phyloP scores from a whole-genome alignment of 1,140 invertebrate species.

The Zaprionus kolodkinae region DNA sequence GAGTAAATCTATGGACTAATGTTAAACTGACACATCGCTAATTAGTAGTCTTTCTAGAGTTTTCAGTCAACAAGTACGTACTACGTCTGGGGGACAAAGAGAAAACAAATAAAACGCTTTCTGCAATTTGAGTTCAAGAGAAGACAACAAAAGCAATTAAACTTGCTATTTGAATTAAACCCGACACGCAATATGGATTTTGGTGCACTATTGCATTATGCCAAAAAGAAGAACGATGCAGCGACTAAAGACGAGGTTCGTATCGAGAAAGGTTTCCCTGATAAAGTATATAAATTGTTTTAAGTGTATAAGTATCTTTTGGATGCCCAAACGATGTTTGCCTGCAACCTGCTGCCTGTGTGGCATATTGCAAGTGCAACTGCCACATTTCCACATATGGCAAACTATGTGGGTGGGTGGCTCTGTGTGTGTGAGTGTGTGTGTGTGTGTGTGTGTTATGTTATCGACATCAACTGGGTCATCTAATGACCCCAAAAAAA shows the following conservation, averaged over 20 bases:
- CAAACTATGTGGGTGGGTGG: too few relatives aligned
- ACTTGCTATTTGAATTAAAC: slow-evolving; percentile 7
- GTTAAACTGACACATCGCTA: slow-evolving; percentile 23
- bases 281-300: not conserved
- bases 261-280: slow-evolving; percentile 2
- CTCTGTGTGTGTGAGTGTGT: too few relatives aligned
- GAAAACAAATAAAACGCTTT: slow-evolving; percentile 27
- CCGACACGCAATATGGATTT: slow-evolving; percentile 87
- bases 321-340: too few relatives aligned
- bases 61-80: slow-evolving; percentile 40
- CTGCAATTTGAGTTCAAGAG: slow-evolving; percentile 20
- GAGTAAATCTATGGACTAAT: not conserved
- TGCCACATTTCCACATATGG: slow-evolving; percentile 7
- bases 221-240: slow-evolving; percentile 86
- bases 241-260: slow-evolving; percentile 84
- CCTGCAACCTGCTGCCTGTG: not conserved
- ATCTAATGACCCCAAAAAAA: slow-evolving; percentile 17
- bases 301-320: too few relatives aligned
- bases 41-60: slow-evolving; percentile 48
- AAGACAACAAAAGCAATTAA: slow-evolving; percentile 1
- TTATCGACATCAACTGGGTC: slow-evolving; percentile 20
- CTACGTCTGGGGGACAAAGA: slow-evolving; percentile 38
- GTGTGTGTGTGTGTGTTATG: not conserved
- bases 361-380: not conserved
- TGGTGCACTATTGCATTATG: slow-evolving; percentile 86